Evolutionary conservation across 2,888 invertebrate genomes (phyloP).

Genomic region (Mimumesa dahlbomi): DNA sequence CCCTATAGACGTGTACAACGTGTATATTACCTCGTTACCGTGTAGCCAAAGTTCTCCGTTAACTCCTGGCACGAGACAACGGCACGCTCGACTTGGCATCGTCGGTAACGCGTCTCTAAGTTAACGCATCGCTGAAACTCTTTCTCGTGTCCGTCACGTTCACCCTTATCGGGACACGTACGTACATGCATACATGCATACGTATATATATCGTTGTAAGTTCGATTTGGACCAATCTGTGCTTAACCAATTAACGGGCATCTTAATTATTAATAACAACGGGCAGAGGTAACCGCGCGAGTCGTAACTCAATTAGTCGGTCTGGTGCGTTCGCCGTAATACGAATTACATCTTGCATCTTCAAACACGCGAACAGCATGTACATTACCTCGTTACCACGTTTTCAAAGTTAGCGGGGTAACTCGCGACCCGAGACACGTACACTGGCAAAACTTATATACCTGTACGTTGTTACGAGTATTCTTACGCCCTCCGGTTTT

Average conservation of each 20-base stretch:
- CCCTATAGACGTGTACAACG: constrained; percentile 57
- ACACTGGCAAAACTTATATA: constrained; percentile 35
- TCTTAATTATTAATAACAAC: constrained; percentile 47
- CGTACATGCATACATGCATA: no score
- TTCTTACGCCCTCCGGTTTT: no score
- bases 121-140: no score
- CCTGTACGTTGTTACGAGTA: no score
- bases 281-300: constrained; percentile 6
- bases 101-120: no score
- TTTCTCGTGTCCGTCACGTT: no score
- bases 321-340: constrained; percentile 18
- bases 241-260: background rate
- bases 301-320: constrained; percentile 57
- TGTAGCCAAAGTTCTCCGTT: constrained; percentile 45
- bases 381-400: constrained; percentile 57
- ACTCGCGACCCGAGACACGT: constrained; percentile 39
- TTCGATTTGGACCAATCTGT: no score
- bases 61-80: constrained; percentile 38
- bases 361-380: constrained; percentile 36
- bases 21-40: constrained; percentile 65
- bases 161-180: no score
- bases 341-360: constrained; percentile 34
- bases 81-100: constrained; percentile 5
- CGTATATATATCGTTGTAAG: no score
- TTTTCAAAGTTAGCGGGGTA: constrained; percentile 51